These are phyloP conservation scores for Liparis tanakae DNA, from an alignment of 2,797 vertebrate species.

Conservation along the genomic window DNA sequence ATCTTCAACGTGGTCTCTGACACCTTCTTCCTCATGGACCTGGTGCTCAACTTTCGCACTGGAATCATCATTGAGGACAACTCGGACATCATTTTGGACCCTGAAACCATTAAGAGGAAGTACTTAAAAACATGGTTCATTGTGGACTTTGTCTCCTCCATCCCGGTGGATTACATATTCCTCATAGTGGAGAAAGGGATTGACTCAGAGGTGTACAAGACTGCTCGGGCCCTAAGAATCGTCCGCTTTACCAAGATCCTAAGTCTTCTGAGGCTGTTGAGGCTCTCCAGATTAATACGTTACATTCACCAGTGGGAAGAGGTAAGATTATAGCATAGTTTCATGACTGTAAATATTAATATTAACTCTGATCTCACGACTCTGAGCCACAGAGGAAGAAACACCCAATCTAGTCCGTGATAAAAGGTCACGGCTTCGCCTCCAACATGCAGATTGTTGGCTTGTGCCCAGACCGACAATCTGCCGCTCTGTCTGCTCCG, in stretches of 20 bases:
- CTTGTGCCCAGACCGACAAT: constrained; percentile 51
- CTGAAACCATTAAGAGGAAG: constrained; percentile 94
- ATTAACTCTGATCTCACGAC: constrained; percentile 31
- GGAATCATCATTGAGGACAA: constrained; percentile 98
- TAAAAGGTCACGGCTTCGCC: constrained; percentile 60
- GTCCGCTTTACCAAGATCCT: constrained; percentile 98
- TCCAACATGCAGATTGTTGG: constrained; percentile 64
- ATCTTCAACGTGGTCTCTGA: constrained; percentile 98
- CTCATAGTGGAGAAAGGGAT: constrained; percentile 98
- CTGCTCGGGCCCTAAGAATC: constrained; percentile 93
- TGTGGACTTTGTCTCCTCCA: constrained; percentile 97
- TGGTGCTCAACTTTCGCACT: constrained; percentile 98
- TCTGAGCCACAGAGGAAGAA: constrained; percentile 30
- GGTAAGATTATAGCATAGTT: constrained; percentile 78
- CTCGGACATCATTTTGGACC: constrained; percentile 98
- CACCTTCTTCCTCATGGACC: constrained; percentile 98
- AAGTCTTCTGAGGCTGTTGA: constrained; percentile 91
- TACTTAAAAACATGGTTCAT: constrained; percentile 98
- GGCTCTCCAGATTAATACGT: constrained; percentile 93
- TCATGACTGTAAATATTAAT: constrained; percentile 30
- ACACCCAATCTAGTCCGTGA: constrained; percentile 28
- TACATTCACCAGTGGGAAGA: constrained; percentile 99
- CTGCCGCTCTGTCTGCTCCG: constrained; percentile 53
- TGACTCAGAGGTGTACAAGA: constrained; percentile 98
- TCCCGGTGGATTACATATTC: constrained; percentile 99